Evolutionary conservation across 2,888 invertebrate genomes (phyloP), one percentile per base, ranked within the genome.

Genomic region (Stegophylla sp.): DNA sequence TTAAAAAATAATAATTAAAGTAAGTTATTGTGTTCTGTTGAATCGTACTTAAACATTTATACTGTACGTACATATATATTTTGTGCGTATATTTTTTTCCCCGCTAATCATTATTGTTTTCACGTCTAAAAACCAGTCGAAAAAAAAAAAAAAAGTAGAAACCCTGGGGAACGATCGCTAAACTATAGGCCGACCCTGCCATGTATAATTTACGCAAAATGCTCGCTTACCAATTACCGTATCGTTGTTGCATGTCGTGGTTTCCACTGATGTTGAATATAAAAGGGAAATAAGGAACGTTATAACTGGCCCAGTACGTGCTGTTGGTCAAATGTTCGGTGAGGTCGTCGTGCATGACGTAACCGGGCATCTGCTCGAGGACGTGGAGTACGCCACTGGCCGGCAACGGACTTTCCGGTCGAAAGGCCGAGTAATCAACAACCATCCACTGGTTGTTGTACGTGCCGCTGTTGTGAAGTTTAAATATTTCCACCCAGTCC

Each of bases 401-500:
- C 69, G 26, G 73, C n/a, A 45, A 51, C 77, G 81, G 28, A 56
- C 43, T 17, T 51, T 77, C 51, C 81, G 82, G 67, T 95, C 93
- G 0, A 94, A 89, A 9, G 93, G 89, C 84, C 94, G 90, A 41
- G 15, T 77, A 77, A 43, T 76, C 67, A 12, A 76, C 43, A n/a
- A 77, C 26, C 76, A 77, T 77, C 67, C 76, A 77, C n/a, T 77
- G 76, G 43, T 77, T 77, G 43, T 77, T 77, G 56, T 77, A 67
- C 15, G 94, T 94, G n/a, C 92, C 93, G 45, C 93, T 93, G 88
- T 94, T 93, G 86, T 90, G 91, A 7, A 88, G 87, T 0, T 90
- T 88, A 85, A 96, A 90, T 1, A 90, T 87, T 59, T 90, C 88
- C 0, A 91, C 91, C 96, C 96, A 97, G 4, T 91, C 88, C 76